Evolutionary conservation across 2,888 invertebrate genomes (phyloP), one percentile per base, ranked within the genome.

Genomic region (Eupithecia subumbrata): DNA sequence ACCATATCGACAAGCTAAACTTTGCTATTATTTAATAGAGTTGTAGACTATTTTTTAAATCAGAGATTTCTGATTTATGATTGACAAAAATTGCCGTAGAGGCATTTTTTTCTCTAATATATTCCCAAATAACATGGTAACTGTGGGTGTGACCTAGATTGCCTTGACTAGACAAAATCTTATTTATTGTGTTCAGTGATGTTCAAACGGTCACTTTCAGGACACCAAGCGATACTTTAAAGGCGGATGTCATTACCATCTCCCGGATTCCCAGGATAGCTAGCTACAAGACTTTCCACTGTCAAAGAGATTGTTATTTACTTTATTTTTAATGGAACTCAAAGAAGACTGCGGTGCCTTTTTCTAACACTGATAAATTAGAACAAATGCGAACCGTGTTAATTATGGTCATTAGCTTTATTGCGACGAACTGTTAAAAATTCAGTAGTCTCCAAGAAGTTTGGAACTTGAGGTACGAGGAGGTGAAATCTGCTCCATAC

Each of bases 261-360:
- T 64, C 34, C 34, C 34, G 34, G 30, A 18, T 34, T 34, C 30
- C 2, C 9, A 34, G 18, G 64, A 64, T 30, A 63, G 64, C 30
- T 63, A 30, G 18, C 64, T 56, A 22, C 18, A 34, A 64, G 34
- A 18, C 64, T 64, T 64, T 34, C 9, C 25, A 34, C 18, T 34
- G 34, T 64, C 64, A 64, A 64, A 64, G 64, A 64, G 64, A 63
- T 30, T 48, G 2, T 56, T 56, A 60, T 30, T 64, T 16, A 18
- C 16, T 64, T 64, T 64, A 34, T 30, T 64, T 18, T 34, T 30
- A 18, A 64, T 30, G 30, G 8, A 34, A 18, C 34, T 64, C 64
- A 64, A 34, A 64, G 64, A 64, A 64, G 2, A 0, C 9, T 64
- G 30, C 8, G 16, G 7, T 18, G 34, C 11, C 16, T 64, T 30